phyloP scores from a whole-genome alignment of 2,888 invertebrate species.

The Phania funesta region DNA sequence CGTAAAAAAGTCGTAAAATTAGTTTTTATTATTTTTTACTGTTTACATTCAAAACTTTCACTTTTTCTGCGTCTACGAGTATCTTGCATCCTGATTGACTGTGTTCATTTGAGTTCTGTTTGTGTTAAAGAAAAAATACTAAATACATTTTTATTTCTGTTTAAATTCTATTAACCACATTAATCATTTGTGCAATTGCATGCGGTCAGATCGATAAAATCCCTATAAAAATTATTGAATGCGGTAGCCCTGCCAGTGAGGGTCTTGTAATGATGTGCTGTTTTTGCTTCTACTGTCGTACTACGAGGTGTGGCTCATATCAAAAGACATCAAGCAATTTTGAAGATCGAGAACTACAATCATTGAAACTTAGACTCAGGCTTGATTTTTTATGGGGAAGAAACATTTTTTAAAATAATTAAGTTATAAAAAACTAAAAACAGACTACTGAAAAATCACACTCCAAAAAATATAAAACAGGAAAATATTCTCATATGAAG shows the following conservation, averaged over 20 bases:
- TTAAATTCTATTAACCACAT: conserved; percentile 67
- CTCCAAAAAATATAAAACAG: too few relatives aligned
- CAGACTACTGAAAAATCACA: too few relatives aligned
- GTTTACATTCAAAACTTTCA: conserved; percentile 64
- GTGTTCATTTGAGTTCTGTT: background rate
- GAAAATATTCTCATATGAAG: too few relatives aligned
- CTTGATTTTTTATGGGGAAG: too few relatives aligned
- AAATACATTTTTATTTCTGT: conserved; percentile 32
- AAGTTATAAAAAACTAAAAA: too few relatives aligned
- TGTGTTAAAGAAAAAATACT: background rate
- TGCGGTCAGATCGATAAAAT: conserved; percentile 70
- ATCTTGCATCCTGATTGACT: background rate
- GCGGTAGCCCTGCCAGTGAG: background rate
- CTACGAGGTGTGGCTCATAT: conserved; percentile 11
- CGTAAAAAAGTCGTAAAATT: conserved; percentile 66
- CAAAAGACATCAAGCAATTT: too few relatives aligned
- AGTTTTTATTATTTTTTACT: conserved; percentile 33
- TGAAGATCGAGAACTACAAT: background rate
- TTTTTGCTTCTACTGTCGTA: background rate
- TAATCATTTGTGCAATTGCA: conserved; percentile 71
- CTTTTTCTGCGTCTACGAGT: conserved; percentile 22
- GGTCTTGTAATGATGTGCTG: conserved; percentile 30
- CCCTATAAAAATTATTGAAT: conserved; percentile 48
- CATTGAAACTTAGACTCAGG: background rate
- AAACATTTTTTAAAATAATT: too few relatives aligned